Conservation (phyloP, 2,888 invertebrate species). For the Oxytorus armatus region DNA sequence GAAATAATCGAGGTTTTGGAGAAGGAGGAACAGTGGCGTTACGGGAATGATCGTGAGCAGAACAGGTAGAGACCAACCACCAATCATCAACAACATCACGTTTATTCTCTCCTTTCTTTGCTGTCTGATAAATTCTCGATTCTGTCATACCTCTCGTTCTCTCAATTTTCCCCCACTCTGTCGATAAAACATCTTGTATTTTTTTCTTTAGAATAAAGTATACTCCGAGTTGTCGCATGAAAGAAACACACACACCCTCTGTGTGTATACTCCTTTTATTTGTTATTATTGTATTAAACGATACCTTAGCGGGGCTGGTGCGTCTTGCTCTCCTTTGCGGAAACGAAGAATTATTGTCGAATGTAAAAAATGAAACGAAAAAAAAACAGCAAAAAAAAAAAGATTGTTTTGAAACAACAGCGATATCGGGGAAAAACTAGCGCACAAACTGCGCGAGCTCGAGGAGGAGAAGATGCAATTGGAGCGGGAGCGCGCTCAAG, state of each 20-base stretch:
- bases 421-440: constrained; percentile 86
- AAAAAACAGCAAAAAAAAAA: constrained; percentile 37
- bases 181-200: constrained; percentile 34
- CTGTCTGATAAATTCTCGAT: constrained; percentile 27
- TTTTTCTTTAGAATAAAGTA: constrained; percentile 56
- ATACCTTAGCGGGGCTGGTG: constrained; percentile 5
- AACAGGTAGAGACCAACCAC: constrained; percentile 75
- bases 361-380: constrained; percentile 3
- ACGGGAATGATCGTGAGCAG: constrained; percentile 81
- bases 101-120: constrained; percentile 27
- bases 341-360: not conserved
- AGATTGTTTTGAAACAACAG: constrained; percentile 73
- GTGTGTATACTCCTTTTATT: not conserved
- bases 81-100: constrained; percentile 19
- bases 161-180: constrained; percentile 12
- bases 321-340: constrained; percentile 12
- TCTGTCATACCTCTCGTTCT: constrained; percentile 18
- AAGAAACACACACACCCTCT: constrained; percentile 5
- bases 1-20: constrained; percentile 89
- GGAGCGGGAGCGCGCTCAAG: constrained; percentile 83
- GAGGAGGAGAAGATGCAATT: constrained; percentile 85
- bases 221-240: constrained; percentile 48
- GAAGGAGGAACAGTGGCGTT: constrained; percentile 87
- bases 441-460: constrained; percentile 86
- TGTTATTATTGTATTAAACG: not conserved